Percentiles rank a stretch among this genome's conserved stretches.
phyloP scores from a whole-genome alignment of 2,888 invertebrate species.

The Epiblema foenella region DNA sequence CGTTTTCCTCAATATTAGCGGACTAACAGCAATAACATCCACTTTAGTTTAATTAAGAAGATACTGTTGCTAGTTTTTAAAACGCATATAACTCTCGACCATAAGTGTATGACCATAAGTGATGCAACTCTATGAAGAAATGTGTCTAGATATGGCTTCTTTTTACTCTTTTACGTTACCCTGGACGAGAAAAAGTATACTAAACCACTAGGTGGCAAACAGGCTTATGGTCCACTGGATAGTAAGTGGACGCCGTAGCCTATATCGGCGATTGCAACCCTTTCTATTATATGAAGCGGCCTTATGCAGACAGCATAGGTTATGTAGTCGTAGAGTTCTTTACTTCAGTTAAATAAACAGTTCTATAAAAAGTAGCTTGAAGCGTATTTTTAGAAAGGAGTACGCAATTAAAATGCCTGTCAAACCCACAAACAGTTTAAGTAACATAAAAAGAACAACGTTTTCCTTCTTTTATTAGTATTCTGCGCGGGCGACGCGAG shows the following conservation, averaged over 20 bases:
- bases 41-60: not conserved
- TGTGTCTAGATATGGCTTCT: not conserved
- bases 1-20: not conserved
- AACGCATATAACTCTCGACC: no score
- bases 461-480: conserved; percentile 71
- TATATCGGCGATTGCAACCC: no score
- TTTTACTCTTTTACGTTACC: no score
- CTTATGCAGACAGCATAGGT: no score
- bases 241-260: no score
- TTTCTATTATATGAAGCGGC: no score
- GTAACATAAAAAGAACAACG: conserved; percentile 57
- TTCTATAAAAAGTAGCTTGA: conserved; percentile 33
- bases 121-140: not conserved
- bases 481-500: conserved; percentile 62
- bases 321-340: not conserved
- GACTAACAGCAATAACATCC: not conserved
- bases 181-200: no score
- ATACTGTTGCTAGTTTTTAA: not conserved
- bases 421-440: conserved; percentile 61
- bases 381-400: conserved; percentile 63
- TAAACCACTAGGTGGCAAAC: no score
- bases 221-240: no score
- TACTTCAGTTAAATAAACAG: not conserved
- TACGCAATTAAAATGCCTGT: conserved; percentile 68
- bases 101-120: no score